These are phyloP conservation scores for Diarsia rubi DNA, from an alignment of 2,888 invertebrate genomes.

Conservation along the genomic window DNA sequence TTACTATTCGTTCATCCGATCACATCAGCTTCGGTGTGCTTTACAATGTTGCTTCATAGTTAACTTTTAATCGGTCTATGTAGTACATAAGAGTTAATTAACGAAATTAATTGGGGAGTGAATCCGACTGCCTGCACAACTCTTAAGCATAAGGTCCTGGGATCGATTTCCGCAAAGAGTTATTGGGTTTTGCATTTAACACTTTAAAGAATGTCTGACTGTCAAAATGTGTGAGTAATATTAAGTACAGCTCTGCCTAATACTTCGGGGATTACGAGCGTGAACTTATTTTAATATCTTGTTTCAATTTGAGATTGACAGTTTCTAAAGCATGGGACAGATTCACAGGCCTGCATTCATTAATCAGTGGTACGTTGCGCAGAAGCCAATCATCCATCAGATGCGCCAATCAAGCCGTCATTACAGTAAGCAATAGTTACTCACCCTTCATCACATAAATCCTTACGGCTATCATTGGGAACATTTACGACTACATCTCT, in stretches of 20 bases:
- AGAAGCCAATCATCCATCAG: not conserved
- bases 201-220: too few relatives aligned
- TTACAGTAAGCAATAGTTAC: not conserved
- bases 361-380: not conserved
- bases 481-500: slow-evolving; percentile 34
- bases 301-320: not conserved
- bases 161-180: too few relatives aligned
- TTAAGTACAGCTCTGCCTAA: not conserved
- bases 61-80: too few relatives aligned
- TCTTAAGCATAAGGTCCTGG: too few relatives aligned
- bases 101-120: not conserved
- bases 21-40: not conserved
- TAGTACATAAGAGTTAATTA: too few relatives aligned
- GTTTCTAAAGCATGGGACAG: not conserved
- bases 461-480: slow-evolving; percentile 1
- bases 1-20: not conserved
- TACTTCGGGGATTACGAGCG: not conserved
- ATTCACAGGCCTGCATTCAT: not conserved
- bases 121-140: not conserved
- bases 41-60: not conserved
- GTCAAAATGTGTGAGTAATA: too few relatives aligned
- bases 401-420: not conserved
- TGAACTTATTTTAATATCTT: not conserved
- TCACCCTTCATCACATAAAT: slow-evolving; percentile 27
- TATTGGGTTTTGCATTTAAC: too few relatives aligned